phyloP scores from a whole-genome alignment of 2,113 vertebrate species.

The Aramus guarauna region DNA sequence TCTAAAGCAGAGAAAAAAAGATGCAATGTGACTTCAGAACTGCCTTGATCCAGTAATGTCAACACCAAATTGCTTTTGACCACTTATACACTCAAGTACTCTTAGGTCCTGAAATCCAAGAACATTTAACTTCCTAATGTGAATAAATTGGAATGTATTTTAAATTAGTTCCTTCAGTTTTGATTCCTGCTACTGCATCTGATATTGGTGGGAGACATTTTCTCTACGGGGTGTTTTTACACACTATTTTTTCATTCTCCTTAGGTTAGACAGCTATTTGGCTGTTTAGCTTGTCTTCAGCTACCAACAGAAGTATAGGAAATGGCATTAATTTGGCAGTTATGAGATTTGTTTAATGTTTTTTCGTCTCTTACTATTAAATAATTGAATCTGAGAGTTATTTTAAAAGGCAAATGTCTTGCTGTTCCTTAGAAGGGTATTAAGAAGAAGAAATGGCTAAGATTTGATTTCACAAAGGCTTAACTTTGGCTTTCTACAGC shows the following conservation, averaged over 20 bases:
- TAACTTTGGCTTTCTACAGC: background rate
- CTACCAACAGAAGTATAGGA: background rate
- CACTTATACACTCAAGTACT: background rate
- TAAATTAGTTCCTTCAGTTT: background rate
- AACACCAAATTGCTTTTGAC: background rate
- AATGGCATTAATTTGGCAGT: constrained; percentile 38
- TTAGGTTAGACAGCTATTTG: background rate
- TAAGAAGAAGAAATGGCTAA: background rate
- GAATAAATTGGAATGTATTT: background rate
- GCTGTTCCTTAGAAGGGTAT: background rate
- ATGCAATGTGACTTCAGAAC: background rate
- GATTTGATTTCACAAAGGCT: background rate
- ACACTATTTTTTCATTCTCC: background rate
- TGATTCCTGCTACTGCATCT: background rate
- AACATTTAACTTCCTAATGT: background rate
- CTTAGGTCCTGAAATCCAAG: background rate
- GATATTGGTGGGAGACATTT: background rate
- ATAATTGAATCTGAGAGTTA: constrained; percentile 13
- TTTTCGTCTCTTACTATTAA: constrained; percentile 2
- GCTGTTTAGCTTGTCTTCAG: background rate
- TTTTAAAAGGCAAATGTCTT: constrained; percentile 31
- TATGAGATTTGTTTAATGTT: constrained; percentile 44
- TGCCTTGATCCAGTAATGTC: background rate
- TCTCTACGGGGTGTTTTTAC: background rate
- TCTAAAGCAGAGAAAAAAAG: background rate